Evolutionary conservation across 1,140 invertebrate genomes (phyloP), one percentile per base, ranked within the genome.

Genomic region (Drosophila varians): DNA sequence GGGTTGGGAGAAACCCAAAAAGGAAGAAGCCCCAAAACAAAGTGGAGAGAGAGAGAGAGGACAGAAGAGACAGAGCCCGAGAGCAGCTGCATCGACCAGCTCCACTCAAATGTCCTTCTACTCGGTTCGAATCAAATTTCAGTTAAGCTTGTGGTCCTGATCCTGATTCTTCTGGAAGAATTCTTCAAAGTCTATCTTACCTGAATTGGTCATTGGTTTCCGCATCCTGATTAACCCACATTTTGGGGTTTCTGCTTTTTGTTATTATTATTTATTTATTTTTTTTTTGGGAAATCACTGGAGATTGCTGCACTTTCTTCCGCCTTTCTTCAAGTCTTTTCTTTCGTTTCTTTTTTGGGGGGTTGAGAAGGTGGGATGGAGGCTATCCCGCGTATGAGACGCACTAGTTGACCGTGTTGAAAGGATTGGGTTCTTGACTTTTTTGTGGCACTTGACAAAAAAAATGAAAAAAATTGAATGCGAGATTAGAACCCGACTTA

Each of bases 101-200:
- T 52, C 31, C 65, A 74, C 48, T 71, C 62, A 87, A 87, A 80
- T 87, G 70, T 87, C 77, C 82, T 87, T 66, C 69, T 64, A 14
- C 18, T 26, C 3, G 12, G 11, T 21, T 45, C 16, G 56, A 38
- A 34, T 66, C 58, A 51, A 66, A 64, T 64, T 43, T 34, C 25
- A 40, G 31, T 38, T n/a, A n/a, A n/a, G n/a, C n/a, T n/a, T n/a
- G 40, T 21, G 40, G 26, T 28, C 8, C 26, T 8, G 1, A 8
- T 31, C 28, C 28, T 31, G 28, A n/a, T 31, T n/a, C 28, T 31
- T 31, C 28, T 11, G n/a, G 28, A 31, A 31, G 28, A 31, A 31
- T 31, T 31, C 28, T 31, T 31, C 28, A 48, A 38, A 58, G 14
- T 36, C 5, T 18, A 28, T 45, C 9, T 16, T 31, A 31, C 28